These are phyloP conservation scores for Botia kubotai DNA, from an alignment of 2,797 vertebrate species.

Conservation along the genomic window DNA sequence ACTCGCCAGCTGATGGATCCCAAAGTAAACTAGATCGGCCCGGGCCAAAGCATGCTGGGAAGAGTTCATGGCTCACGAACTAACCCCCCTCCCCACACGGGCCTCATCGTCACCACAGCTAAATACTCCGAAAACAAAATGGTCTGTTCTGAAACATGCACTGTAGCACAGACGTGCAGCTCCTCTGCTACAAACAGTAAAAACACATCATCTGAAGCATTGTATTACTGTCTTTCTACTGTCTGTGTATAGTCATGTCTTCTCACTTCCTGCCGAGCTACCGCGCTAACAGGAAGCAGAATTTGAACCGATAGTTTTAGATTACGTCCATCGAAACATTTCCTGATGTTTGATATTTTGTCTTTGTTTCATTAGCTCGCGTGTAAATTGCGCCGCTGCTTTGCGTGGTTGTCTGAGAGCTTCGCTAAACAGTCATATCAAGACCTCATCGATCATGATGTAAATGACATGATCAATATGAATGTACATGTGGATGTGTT, in stretches of 20 bases:
- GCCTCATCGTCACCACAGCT: not conserved
- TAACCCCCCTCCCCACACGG: no score
- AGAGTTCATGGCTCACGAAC: not conserved
- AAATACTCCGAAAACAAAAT: not conserved
- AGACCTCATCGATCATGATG: no score
- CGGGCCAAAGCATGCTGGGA: not conserved
- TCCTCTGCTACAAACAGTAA: not conserved
- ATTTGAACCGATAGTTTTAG: not conserved
- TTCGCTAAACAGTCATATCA: no score
- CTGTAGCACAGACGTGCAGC: not conserved
- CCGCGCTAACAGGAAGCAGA: no score
- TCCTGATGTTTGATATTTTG: not conserved
- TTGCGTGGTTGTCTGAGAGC: not conserved
- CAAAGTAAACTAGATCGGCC: no score
- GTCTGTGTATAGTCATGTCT: no score
- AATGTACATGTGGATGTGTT: no score
- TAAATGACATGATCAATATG: no score
- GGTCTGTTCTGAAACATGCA: not conserved
- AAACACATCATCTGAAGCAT: not conserved
- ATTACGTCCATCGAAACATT: not conserved
- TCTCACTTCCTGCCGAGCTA: no score
- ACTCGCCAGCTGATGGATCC: no score
- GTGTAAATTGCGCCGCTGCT: not conserved
- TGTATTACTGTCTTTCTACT: not conserved
- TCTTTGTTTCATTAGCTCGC: not conserved